These are phyloP conservation scores for Falco novaeseelandiae DNA, from an alignment of 2,797 vertebrate genomes.

Conservation along the genomic window DNA sequence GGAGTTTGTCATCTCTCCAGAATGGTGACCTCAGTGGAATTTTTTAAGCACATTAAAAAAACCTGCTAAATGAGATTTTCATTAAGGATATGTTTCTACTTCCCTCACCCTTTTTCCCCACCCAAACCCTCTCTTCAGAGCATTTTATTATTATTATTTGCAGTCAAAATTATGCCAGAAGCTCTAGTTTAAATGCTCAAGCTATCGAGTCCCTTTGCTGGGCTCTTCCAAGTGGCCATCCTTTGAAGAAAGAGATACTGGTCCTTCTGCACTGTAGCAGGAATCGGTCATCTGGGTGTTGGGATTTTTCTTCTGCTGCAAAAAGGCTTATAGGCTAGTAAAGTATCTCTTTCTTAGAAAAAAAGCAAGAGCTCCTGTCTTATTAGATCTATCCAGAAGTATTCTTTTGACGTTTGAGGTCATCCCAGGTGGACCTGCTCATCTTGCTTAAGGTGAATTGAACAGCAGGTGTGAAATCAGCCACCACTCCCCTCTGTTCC, in stretches of 20 bases:
- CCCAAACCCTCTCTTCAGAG: background rate
- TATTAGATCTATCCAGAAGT: background rate
- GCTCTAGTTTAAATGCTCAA: background rate
- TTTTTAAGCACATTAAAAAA: background rate
- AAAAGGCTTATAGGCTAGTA: background rate
- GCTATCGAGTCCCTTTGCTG: background rate
- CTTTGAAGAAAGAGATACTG: background rate
- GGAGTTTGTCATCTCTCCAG: conserved; percentile 56
- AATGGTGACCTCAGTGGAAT: conserved; percentile 53
- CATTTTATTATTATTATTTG: background rate
- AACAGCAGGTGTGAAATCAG: background rate
- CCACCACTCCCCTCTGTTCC: background rate
- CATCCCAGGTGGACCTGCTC: background rate
- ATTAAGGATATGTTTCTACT: background rate
- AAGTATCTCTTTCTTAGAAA: background rate
- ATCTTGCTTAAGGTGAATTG: background rate
- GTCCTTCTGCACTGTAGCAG: background rate
- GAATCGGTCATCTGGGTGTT: background rate
- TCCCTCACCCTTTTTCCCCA: background rate
- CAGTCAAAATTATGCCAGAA: background rate
- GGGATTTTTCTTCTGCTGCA: background rate
- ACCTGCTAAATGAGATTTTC: conserved; percentile 27
- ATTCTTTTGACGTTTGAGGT: background rate
- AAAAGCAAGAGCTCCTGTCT: background rate
- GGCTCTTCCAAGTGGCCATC: background rate